phyloP scores from a whole-genome alignment of 2,888 invertebrate genomes.

The Emmelina monodactyla region DNA sequence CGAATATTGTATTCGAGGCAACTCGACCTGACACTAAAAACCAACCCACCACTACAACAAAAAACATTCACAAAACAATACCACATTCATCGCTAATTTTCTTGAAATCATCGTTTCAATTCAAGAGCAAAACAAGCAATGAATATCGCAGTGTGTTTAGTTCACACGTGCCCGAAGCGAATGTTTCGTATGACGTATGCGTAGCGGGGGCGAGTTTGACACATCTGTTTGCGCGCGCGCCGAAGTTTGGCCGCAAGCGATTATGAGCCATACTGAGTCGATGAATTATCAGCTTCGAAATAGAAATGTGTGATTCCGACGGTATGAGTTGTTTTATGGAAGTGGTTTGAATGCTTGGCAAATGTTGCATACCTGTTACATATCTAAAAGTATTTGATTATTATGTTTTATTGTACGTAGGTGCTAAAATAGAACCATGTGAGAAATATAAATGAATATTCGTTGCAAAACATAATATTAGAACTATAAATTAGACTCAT shows the following conservation, averaged over 20 bases:
- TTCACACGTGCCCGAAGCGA: background rate
- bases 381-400: too few relatives aligned
- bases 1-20: background rate
- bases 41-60: background rate
- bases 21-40: background rate
- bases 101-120: background rate
- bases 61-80: background rate
- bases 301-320: too few relatives aligned
- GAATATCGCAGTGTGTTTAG: background rate
- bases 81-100: background rate
- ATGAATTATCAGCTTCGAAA: background rate
- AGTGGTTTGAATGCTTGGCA: too few relatives aligned
- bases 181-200: background rate
- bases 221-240: background rate
- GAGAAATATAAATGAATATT: too few relatives aligned
- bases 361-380: too few relatives aligned
- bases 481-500: too few relatives aligned
- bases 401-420: too few relatives aligned
- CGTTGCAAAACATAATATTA: too few relatives aligned
- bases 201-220: background rate
- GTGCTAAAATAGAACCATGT: too few relatives aligned
- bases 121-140: too few relatives aligned
- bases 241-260: background rate
- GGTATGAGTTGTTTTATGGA: too few relatives aligned
- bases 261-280: background rate